Conservation (phyloP, 2,113 vertebrate genomes). For the Erpornis zantholeuca region DNA sequence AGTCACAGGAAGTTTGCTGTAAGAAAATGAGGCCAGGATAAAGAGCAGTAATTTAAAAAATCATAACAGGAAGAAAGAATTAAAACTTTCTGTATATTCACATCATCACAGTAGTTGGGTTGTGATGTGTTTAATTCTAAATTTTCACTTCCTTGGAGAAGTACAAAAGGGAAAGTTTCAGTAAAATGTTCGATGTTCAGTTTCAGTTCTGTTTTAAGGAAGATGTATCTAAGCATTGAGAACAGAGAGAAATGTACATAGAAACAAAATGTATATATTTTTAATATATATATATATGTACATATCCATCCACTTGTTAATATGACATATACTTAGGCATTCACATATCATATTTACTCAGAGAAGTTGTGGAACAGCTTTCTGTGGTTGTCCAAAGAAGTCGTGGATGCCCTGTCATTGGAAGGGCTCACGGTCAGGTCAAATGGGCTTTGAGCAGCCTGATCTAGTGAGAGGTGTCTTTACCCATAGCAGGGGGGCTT, state of each 20-base stretch:
- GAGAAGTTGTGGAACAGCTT: background rate
- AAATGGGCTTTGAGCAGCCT: background rate
- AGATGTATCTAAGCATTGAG: background rate
- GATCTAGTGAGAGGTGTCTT: background rate
- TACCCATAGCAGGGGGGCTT: rapidly evolving
- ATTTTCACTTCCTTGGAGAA: background rate
- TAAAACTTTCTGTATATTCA: background rate
- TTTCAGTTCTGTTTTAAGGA: background rate
- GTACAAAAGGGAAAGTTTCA: background rate
- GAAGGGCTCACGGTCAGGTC: background rate
- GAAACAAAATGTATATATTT: background rate
- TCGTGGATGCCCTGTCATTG: background rate
- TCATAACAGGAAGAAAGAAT: background rate
- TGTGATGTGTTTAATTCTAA: background rate
- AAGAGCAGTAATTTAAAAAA: background rate
- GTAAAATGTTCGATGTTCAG: background rate
- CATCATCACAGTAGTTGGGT: background rate
- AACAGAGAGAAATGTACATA: background rate
- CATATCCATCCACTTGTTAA: background rate
- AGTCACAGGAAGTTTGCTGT: background rate
- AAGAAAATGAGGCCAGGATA: background rate
- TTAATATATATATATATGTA: background rate
- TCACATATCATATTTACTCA: background rate
- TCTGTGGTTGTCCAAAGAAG: background rate
- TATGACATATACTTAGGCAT: background rate